Percentiles rank a stretch among this genome's conserved stretches.
Conservation (phyloP, 2,888 invertebrate species). For the Marronus borbonicus region DNA sequence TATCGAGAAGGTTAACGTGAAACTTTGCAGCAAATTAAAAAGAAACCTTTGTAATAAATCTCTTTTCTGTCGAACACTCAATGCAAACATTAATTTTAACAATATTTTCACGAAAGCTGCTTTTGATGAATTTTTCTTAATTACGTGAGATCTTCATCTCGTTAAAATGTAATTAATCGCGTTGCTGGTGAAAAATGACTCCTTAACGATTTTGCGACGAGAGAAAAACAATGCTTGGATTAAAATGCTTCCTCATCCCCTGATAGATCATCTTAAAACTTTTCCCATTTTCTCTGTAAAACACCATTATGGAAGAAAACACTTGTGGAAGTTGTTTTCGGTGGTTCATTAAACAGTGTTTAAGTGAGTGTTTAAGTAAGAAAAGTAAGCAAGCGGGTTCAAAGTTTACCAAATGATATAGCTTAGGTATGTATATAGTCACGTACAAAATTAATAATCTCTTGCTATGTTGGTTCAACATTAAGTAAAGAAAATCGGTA, state of each 20-base stretch:
- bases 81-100: too few relatives aligned
- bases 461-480: too few relatives aligned
- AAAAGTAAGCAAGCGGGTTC: neutral
- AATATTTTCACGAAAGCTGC: too few relatives aligned
- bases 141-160: neutral
- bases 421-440: too few relatives aligned
- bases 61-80: too few relatives aligned
- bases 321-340: conserved; percentile 5
- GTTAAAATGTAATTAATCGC: conserved; percentile 16
- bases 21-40: too few relatives aligned
- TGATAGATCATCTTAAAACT: conserved; percentile 12
- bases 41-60: too few relatives aligned
- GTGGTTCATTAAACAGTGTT: conserved; percentile 6
- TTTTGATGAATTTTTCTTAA: neutral
- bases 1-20: too few relatives aligned
- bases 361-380: conserved; percentile 7
- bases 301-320: conserved; percentile 12
- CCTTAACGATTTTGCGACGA: neutral
- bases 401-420: neutral
- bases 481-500: too few relatives aligned
- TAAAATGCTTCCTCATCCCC: neutral
- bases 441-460: too few relatives aligned
- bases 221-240: neutral
- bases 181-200: conserved; percentile 5
- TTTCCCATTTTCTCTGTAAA: conserved; percentile 19